Conservation (phyloP, 2,888 invertebrate genomes). For the Hetaerina titia region DNA sequence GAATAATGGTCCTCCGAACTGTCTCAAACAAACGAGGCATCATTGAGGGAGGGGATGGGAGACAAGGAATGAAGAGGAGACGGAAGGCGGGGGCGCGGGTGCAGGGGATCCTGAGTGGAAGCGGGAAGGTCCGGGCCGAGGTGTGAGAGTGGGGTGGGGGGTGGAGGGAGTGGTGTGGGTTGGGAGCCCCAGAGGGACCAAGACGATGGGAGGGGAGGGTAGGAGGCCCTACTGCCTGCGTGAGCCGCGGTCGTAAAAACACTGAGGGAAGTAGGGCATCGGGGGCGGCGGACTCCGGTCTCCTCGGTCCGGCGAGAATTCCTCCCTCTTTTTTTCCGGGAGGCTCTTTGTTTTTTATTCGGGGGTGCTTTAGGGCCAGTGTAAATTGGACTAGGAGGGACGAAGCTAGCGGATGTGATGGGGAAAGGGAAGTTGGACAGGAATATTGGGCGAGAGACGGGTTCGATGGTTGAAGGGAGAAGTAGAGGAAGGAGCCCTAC, state of each 20-base stretch:
- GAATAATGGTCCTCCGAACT: neutral
- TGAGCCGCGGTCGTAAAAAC: constrained; percentile 4
- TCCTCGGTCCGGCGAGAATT: neutral
- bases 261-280: neutral
- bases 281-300: neutral
- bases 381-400: neutral
- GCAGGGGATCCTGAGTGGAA: no score
- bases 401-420: no score
- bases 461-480: neutral
- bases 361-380: neutral
- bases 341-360: neutral
- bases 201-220: neutral
- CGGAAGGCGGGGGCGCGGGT: no score
- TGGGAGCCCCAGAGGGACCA: neutral
- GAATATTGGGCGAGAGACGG: neutral
- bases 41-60: neutral
- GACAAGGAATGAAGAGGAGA: neutral
- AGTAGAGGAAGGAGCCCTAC: neutral
- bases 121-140: no score
- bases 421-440: neutral
- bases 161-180: neutral
- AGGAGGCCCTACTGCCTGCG: neutral
- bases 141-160: neutral
- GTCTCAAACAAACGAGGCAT: neutral
- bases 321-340: neutral